Conservation (phyloP, 2,113 vertebrate genomes). For the Furnarius figulus region DNA sequence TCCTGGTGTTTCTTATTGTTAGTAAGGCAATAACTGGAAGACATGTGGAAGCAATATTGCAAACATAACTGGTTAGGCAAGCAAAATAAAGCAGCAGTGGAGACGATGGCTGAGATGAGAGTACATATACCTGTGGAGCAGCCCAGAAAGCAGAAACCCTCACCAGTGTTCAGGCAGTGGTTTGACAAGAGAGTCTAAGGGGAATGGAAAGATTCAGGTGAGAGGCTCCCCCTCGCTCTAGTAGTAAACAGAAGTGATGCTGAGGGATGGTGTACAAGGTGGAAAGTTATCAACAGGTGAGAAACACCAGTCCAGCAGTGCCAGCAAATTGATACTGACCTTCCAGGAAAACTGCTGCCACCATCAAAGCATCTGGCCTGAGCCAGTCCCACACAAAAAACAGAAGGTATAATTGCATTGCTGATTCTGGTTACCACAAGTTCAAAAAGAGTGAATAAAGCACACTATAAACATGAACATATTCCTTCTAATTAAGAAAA, state of each 20-base stretch:
- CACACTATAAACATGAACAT: slow-evolving; percentile 39
- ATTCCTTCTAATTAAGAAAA: slow-evolving; percentile 69
- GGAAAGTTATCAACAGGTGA: not conserved
- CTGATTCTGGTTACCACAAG: slow-evolving; percentile 37
- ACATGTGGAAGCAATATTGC: not conserved
- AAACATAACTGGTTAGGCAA: not conserved
- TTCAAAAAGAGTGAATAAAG: slow-evolving; percentile 50
- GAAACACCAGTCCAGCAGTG: not conserved
- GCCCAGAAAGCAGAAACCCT: not conserved
- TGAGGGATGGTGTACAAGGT: not conserved
- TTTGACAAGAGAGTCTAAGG: not conserved
- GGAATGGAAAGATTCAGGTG: rapidly evolving
- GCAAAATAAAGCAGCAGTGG: not conserved
- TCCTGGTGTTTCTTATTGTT: not conserved
- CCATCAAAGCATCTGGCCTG: not conserved
- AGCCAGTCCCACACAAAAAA: slow-evolving; percentile 14
- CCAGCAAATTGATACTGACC: slow-evolving; percentile 2
- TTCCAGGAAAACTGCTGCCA: slow-evolving; percentile 17
- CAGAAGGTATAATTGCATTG: slow-evolving; percentile 36
- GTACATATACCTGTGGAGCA: not conserved
- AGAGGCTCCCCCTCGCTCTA: not conserved
- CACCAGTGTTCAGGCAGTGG: not conserved
- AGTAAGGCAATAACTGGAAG: not conserved
- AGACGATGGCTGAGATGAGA: not conserved
- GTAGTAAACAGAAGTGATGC: not conserved